Evolutionary conservation across 2,113 vertebrate species (phyloP).

Genomic region (Azemiops feae): DNA sequence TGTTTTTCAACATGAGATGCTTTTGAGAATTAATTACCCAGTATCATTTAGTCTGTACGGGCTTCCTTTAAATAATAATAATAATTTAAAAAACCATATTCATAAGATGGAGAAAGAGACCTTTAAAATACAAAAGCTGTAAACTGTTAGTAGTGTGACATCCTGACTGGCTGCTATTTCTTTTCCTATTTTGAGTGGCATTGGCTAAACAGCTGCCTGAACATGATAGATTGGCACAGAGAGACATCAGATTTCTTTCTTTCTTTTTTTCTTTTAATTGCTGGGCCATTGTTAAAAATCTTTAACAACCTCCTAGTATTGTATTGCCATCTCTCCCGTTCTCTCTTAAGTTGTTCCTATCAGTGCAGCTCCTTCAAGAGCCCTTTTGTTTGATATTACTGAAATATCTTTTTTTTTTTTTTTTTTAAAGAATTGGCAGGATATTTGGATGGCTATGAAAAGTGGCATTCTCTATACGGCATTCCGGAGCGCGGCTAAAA

Average conservation of each 20-base stretch:
- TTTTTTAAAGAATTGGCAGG: background rate
- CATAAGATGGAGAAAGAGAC: background rate
- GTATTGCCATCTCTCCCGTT: background rate
- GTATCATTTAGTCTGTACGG: background rate
- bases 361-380: background rate
- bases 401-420: background rate
- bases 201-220: background rate
- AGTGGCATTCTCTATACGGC: background rate
- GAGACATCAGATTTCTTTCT: too few relatives aligned
- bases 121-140: background rate
- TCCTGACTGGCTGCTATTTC: background rate
- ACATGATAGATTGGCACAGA: background rate
- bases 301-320: background rate
- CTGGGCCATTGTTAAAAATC: too few relatives aligned
- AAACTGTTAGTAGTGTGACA: background rate
- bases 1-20: background rate
- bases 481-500: conserved; percentile 20
- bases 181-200: background rate
- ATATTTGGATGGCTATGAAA: background rate
- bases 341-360: background rate
- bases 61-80: background rate
- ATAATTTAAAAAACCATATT: too few relatives aligned
- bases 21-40: background rate
- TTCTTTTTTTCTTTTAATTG: too few relatives aligned
- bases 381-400: background rate